Base-by-base conservation (phyloP, 2,113 vertebrate genomes). In the Platycercus adscitus region DNA sequence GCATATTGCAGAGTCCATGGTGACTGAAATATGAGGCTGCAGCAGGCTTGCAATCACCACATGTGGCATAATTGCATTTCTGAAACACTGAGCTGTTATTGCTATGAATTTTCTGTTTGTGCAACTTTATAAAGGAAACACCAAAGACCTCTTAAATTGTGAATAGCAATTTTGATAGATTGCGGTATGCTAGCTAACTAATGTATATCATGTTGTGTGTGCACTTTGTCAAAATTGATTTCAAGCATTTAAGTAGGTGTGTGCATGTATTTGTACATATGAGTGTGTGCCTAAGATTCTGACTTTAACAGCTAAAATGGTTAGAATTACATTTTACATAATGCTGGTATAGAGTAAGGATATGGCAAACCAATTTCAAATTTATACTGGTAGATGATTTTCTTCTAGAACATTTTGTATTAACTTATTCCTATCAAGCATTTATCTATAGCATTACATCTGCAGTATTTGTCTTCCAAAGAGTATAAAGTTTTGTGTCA, bases 41-140 rank as follows among this genome's bases (percentile, higher is more conserved):
- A 83, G 95, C 71, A 33, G 66, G 91, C 91, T 92, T 94, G 91
- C 91, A 47, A 0, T 83, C 96, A 63, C 97, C 85, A 96, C 96
- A 43, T 97, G 97, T 44, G 96, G 96, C 83, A 61, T 97, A 97
- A 98, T 94, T 97, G 97, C 95, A 31, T 96, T 97, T 92, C 89
- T 91, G 89, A 91, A 96, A 77, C 91, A 93, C 72, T 50, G n/a
- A 83, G 93, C 92, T 96, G 71, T 93, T 93, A 90, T 72, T 71
- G 86, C 95, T 94, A 84, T 97, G 91, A 81, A 43, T 9, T 71
- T 97, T 87, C 93, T 90, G 53, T 95, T 88, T 81, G 70, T 89
- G 91, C 56, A 94, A 58, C 82, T 96, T 89, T 69, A 58, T 73
- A 86, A 97, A 94, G 90, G 85, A 96, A 96, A 80, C 58, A 66